Evolutionary conservation across 1,140 invertebrate species (phyloP), one percentile per base, ranked within the genome.

Genomic region (Cardiocondyla obscurior): DNA sequence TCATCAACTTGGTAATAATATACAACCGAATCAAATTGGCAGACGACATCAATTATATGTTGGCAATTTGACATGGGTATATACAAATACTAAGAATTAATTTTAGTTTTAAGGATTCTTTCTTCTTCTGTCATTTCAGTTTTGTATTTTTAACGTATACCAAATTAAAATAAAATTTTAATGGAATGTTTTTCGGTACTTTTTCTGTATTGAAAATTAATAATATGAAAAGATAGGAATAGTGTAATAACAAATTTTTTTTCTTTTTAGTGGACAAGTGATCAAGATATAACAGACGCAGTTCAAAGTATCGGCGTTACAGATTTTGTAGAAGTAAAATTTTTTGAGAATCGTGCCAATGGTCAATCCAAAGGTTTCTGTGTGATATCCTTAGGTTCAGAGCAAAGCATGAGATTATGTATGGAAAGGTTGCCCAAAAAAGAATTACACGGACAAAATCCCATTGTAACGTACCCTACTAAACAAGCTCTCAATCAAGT

Each of bases 281-380:
- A 99, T 94, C 97, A 98, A 94, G 98, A 99, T 93, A 97, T 99
- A 60, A 96, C 97, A 39, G 97, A 99, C 94, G 96, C 97, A 2
- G 95, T 99, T 74, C 95, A 96, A 62, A 96, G 96, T 83, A 95
- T 99, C 85, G 99, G 99, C 25, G 97, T 99, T 3, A 96, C 95
- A 81, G 99, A 99, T 94, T 97, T 99, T 87, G 95, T 99, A 84
- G 99, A 99, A 93, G 98, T 99, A 14, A 99, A 99, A 94, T 99
- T 99, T 94, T 99, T 99, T 95, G 99, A 99, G 94, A 99, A 99
- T 94, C 96, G 99, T 89, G 97, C 98, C 12, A 99, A 99, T 95
- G 99, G 99, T 33, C 99, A 99, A 93, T 99, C 98, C 0, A 99
- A 99, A 95, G 99, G 99, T 53, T 99, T 99, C 93, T 99, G 98